Percentiles rank a stretch among this genome's conserved stretches.
Evolutionary conservation across 2,113 vertebrate genomes (phyloP).

Genomic region (Megaceryle torquata): DNA sequence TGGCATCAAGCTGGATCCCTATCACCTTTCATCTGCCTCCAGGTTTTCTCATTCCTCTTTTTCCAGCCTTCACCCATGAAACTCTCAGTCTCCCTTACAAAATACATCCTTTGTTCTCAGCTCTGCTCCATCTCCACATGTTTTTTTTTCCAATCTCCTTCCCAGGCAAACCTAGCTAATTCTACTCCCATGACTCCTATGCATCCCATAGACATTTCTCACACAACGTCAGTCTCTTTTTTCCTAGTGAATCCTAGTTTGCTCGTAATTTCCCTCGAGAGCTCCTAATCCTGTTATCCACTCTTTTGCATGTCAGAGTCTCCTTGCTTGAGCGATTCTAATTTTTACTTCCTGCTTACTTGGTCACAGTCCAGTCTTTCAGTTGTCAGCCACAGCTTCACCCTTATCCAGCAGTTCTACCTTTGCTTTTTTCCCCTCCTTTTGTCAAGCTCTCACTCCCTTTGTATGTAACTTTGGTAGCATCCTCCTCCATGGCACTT

Average conservation of each 20-base stretch:
- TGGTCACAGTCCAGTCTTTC: slow-evolving; percentile 43
- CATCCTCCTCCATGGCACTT: not conserved
- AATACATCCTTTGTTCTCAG: slow-evolving; percentile 1
- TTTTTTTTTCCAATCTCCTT: slow-evolving; percentile 6
- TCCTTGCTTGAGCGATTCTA: not conserved
- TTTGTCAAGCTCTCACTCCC: not conserved
- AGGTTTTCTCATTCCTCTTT: not conserved
- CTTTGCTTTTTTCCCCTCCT: not conserved
- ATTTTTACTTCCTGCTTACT: slow-evolving; percentile 58
- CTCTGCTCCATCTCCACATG: not conserved
- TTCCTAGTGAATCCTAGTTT: slow-evolving; percentile 25
- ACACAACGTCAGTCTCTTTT: slow-evolving; percentile 29
- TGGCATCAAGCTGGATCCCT: not conserved
- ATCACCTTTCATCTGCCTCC: not conserved
- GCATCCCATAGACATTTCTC: slow-evolving; percentile 43
- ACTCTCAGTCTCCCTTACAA: not conserved
- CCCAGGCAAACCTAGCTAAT: slow-evolving; percentile 40
- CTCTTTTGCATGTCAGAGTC: slow-evolving; percentile 9
- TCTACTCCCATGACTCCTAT: slow-evolving; percentile 44
- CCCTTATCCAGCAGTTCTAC: not conserved
- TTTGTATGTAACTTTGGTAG: not conserved
- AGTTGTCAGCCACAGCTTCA: slow-evolving; percentile 8
- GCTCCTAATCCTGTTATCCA: slow-evolving; percentile 52
- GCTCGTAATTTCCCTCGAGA: slow-evolving; percentile 34
- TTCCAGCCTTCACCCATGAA: not conserved